Conservation (phyloP, 2,113 vertebrate genomes). For the Sakesphorus luctuosus region DNA sequence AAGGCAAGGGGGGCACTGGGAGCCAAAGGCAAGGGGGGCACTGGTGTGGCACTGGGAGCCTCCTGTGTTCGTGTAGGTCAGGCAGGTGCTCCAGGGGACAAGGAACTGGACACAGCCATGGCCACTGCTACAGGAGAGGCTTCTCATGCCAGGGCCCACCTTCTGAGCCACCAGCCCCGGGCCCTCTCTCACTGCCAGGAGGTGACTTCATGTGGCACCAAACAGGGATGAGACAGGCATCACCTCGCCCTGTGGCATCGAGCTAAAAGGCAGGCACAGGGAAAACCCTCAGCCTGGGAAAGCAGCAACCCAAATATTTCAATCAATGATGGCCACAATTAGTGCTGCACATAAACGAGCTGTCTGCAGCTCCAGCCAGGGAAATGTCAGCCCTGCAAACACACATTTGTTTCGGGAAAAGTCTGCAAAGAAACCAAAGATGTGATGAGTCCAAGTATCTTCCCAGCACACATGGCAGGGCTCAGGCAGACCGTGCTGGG, state of each 20-base stretch:
- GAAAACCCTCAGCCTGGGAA: background rate
- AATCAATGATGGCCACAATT: background rate
- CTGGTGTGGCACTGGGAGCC: background rate
- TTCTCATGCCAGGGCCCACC: background rate
- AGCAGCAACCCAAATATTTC: background rate
- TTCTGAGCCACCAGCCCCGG: fast-evolving
- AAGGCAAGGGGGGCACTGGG: no score
- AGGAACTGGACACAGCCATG: background rate
- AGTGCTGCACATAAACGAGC: slow-evolving; percentile 13
- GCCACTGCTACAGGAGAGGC: fast-evolving
- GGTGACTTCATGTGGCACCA: background rate
- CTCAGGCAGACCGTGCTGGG: background rate
- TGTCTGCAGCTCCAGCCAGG: slow-evolving; percentile 12
- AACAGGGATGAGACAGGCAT: background rate
- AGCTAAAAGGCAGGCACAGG: background rate
- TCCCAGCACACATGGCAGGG: background rate
- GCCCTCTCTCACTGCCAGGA: background rate
- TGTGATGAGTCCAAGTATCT: background rate
- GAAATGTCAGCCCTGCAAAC: slow-evolving; percentile 1
- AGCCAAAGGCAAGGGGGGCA: background rate
- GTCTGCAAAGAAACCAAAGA: background rate
- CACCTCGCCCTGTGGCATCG: background rate
- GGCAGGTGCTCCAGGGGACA: background rate
- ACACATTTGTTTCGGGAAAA: background rate
- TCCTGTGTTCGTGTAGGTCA: background rate